Base-by-base conservation (phyloP, 2,888 invertebrate genomes). In the Dicyrtomina minuta region DNA sequence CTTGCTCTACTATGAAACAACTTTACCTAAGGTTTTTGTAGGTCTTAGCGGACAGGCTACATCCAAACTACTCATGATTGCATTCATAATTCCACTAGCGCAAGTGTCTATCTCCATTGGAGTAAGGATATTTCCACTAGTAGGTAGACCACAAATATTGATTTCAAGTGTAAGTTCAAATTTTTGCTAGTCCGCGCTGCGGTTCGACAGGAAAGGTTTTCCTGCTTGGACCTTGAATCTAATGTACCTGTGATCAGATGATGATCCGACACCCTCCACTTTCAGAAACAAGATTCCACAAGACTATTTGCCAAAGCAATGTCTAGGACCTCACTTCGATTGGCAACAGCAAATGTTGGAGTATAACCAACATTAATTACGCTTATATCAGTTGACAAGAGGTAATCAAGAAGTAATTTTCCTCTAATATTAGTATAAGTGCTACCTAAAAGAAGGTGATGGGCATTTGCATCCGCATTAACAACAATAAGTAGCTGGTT, bases 401-500 rank as follows among this genome's bases (percentile, higher is more conserved):
- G 51, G 22, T 41, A 74, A 0, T 71, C 71, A 1, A 59, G 33
- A 1, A 74, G 58, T 2, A 58, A 51, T 13, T 58, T 44, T 1
- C 71, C 74, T 13, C 71, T 56, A 2, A 56, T 20, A 44, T 72
- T 74, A 4, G 1, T 10, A 17, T 71, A 58, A 0, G 55, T 60
- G 39, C 71, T 65, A 1, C 71, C 70, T 72, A 72, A 74, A 12
- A 67, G 0, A 4, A 24, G 13, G 65, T 72, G 72, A 43, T 74
- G 74, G 0, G 74, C 68, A 59, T 74, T 72, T 15, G 69, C 72
- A 58, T 72, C 74, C 10, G 66, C 67, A 1, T 67, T 66, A 12
- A 74, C 26, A 1, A 72, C 41, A 5, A 72, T 59, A 13, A 58
- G 51, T 0, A 72, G 26, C 4, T 20, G 26, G 2, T 53, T 41